These are phyloP conservation scores for Acridotheres tristis DNA, from an alignment of 2,797 vertebrate species.

Conservation along the genomic window DNA sequence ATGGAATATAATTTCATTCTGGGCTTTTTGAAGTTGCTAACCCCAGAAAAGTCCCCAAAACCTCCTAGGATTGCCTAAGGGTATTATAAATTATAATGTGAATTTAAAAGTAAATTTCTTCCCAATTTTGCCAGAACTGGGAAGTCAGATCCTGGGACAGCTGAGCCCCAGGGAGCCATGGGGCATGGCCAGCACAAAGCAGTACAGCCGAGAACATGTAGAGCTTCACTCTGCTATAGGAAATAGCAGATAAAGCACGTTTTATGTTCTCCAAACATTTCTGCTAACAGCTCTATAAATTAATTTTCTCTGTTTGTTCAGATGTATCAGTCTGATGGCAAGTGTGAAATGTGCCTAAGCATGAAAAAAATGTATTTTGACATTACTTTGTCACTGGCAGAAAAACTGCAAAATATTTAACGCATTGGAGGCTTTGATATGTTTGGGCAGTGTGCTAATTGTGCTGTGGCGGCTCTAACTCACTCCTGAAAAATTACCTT, in stretches of 20 bases:
- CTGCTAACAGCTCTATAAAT: background rate
- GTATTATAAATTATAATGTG: background rate
- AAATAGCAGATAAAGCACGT: background rate
- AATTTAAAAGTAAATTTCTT: background rate
- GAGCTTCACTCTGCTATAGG: background rate
- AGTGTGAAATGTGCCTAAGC: background rate
- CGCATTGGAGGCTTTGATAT: background rate
- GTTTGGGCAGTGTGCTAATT: background rate
- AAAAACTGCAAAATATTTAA: background rate
- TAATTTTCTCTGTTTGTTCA: background rate
- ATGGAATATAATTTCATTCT: background rate
- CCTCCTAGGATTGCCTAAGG: background rate
- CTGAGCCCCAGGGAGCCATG: accelerated
- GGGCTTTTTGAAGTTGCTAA: background rate
- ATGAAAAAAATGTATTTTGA: background rate
- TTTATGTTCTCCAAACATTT: background rate
- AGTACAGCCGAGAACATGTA: background rate
- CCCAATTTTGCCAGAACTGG: background rate
- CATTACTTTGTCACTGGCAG: background rate
- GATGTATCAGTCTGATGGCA: background rate
- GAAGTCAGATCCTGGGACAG: background rate
- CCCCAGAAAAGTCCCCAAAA: background rate
- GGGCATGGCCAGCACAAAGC: background rate
- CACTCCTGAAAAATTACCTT: background rate
- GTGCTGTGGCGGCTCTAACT: background rate